Percentiles rank a stretch among this genome's conserved stretches.
Conservation (phyloP, 2,113 vertebrate species). For the Dipodomys spectabilis region DNA sequence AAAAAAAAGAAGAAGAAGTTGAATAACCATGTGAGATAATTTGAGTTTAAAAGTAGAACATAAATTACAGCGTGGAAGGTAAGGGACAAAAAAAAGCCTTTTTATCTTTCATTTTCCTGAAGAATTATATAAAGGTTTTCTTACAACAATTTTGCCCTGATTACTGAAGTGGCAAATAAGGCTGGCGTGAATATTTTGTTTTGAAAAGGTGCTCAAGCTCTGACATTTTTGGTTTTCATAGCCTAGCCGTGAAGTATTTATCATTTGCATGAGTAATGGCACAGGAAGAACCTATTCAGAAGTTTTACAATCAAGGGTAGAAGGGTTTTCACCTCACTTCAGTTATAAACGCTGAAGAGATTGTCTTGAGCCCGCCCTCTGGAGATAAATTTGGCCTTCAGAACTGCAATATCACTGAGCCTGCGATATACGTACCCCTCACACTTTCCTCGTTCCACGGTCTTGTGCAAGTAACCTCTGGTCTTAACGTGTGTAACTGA, state of each 20-base stretch:
- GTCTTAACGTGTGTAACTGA: conserved; percentile 84
- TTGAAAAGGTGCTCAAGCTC: conserved; percentile 87
- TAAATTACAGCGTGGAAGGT: conserved; percentile 81
- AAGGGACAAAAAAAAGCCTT: conserved; percentile 81
- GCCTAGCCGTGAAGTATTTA: conserved; percentile 86
- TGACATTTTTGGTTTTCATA: conserved; percentile 85
- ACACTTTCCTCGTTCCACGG: conserved; percentile 81
- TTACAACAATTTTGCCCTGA: conserved; percentile 79
- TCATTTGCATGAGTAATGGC: conserved; percentile 90
- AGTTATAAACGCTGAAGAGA: conserved; percentile 80
- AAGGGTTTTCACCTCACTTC: conserved; percentile 82
- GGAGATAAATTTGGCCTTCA: conserved; percentile 83
- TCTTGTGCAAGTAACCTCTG: conserved; percentile 86
- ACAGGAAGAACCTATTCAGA: conserved; percentile 86
- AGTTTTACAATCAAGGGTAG: conserved; percentile 85
- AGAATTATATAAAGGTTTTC: conserved; percentile 82
- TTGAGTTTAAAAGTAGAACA: conserved; percentile 85
- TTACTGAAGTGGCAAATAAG: conserved; percentile 83
- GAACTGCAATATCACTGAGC: conserved; percentile 84
- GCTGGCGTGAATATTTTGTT: conserved; percentile 85
- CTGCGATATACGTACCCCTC: conserved; percentile 80
- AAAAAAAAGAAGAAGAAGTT: conserved; percentile 55
- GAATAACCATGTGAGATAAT: conserved; percentile 84
- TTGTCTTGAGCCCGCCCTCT: conserved; percentile 81
- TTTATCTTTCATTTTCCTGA: conserved; percentile 81